A percentile compares a stretch with the other conserved stretches of the same genome.
Evolutionary conservation across 2,888 invertebrate genomes (phyloP).

Genomic region (Drosophila mayaguana): DNA sequence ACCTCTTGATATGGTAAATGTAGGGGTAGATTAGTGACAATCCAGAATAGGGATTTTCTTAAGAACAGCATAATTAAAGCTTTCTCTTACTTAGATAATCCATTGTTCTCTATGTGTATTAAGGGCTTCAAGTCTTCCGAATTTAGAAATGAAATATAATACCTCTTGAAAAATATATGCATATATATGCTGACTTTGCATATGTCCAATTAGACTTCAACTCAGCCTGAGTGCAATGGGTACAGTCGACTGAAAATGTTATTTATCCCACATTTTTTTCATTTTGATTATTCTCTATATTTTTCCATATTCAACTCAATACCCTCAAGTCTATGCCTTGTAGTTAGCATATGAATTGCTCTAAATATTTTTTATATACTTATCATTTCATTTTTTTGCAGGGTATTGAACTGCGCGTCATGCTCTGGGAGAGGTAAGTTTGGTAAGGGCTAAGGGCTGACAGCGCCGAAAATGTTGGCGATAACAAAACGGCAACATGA

Average conservation of each 20-base stretch:
- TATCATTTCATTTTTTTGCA: background rate
- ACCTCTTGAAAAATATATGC: too few species aligned
- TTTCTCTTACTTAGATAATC: too few species aligned
- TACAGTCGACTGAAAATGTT: too few species aligned
- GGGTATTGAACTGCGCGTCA: background rate
- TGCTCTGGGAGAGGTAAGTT: background rate
- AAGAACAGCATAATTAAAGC: background rate
- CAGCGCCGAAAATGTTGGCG: constrained; percentile 41
- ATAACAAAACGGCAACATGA: constrained; percentile 17
- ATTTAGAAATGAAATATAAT: too few species aligned
- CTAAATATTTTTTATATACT: background rate
- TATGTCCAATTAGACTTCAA: too few species aligned
- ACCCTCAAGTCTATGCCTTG: background rate
- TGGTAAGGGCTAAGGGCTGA: constrained; percentile 18
- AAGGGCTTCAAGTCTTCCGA: too few species aligned
- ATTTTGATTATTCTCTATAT: too few species aligned
- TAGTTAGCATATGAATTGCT: constrained; percentile 1
- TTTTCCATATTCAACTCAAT: background rate
- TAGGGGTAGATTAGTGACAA: background rate
- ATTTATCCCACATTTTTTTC: too few species aligned
- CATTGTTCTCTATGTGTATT: too few species aligned
- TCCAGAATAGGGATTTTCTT: background rate
- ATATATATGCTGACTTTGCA: too few species aligned
- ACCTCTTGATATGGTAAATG: background rate
- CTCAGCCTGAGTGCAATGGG: too few species aligned